A percentile compares a stretch with the other conserved stretches of the same genome.
These are phyloP conservation scores for Sebastes elongatus DNA, from an alignment of 2,797 vertebrate species.

Conservation along the genomic window DNA sequence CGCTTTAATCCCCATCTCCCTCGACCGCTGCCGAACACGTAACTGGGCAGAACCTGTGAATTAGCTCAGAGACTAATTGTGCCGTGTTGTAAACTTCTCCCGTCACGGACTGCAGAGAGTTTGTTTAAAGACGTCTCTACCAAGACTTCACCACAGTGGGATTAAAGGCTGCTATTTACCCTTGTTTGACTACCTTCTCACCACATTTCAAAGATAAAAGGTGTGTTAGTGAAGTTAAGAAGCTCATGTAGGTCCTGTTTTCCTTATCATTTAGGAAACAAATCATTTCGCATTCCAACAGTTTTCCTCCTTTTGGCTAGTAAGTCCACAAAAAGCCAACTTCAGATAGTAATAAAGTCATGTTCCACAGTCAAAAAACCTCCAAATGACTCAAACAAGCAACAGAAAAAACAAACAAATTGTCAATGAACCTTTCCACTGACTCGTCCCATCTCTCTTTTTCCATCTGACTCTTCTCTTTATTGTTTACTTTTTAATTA, in stretches of 20 bases:
- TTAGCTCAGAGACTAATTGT: slow-evolving; percentile 75
- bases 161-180: neutral
- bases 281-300: neutral
- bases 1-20: slow-evolving; percentile 46
- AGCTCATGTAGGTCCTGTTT: neutral
- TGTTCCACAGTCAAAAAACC: slow-evolving; percentile 23
- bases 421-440: slow-evolving; percentile 13
- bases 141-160: slow-evolving; percentile 16
- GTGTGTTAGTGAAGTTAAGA: neutral
- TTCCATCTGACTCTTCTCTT: slow-evolving; percentile 67
- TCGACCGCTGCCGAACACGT: slow-evolving; percentile 39
- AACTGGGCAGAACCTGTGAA: slow-evolving; percentile 69
- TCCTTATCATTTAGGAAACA: neutral
- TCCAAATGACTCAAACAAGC: slow-evolving; percentile 12
- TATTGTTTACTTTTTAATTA: slow-evolving; percentile 85
- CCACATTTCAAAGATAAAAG: neutral
- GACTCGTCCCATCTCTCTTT: slow-evolving; percentile 46
- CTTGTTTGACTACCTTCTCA: neutral
- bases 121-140: slow-evolving; percentile 65
- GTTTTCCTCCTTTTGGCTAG: neutral
- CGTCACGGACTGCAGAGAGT: slow-evolving; percentile 57
- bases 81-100: slow-evolving; percentile 61
- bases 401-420: neutral
- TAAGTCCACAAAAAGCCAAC: neutral
- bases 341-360: slow-evolving; percentile 1